Percentiles rank a stretch among this genome's conserved stretches.
Evolutionary conservation across 2,888 invertebrate species (phyloP).

Genomic region (Rhingia campestris): DNA sequence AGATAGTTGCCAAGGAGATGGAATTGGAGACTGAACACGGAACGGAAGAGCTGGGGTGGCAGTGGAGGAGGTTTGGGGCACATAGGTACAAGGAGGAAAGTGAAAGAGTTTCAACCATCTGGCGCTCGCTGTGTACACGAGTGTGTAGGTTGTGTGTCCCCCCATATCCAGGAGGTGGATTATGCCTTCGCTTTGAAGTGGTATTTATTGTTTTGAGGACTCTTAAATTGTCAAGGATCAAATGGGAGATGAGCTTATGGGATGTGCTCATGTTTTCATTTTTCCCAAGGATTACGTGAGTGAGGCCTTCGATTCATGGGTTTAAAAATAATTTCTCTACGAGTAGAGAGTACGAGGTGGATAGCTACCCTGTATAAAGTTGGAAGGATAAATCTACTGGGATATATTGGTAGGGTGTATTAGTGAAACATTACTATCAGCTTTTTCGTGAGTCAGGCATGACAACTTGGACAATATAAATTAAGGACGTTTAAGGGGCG

Average conservation of each 20-base stretch:
- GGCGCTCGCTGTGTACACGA: constrained; percentile 16
- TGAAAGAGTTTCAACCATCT: constrained; percentile 45
- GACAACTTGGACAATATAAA: constrained; percentile 52
- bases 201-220: constrained; percentile 73
- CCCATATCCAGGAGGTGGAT: constrained; percentile 44
- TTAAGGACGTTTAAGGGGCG: constrained; percentile 46
- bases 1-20: constrained; percentile 39
- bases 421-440: constrained; percentile 7
- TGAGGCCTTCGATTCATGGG: constrained; percentile 70
- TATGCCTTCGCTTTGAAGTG: constrained; percentile 71
- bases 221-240: constrained; percentile 74
- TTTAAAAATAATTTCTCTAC: constrained; percentile 48
- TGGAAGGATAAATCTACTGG: constrained; percentile 33
- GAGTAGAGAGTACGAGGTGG: background rate
- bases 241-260: constrained; percentile 71
- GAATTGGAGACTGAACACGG: background rate
- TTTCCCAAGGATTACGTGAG: constrained; percentile 65
- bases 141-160: constrained; percentile 7
- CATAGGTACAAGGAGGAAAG: constrained; percentile 40
- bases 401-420: constrained; percentile 8
- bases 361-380: background rate
- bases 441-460: constrained; percentile 2
- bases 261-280: constrained; percentile 70
- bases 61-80: constrained; percentile 7
- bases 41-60: constrained; percentile 3